Evolutionary conservation across 2,797 vertebrate species (phyloP).

Genomic region (Trematocara caparti): DNA sequence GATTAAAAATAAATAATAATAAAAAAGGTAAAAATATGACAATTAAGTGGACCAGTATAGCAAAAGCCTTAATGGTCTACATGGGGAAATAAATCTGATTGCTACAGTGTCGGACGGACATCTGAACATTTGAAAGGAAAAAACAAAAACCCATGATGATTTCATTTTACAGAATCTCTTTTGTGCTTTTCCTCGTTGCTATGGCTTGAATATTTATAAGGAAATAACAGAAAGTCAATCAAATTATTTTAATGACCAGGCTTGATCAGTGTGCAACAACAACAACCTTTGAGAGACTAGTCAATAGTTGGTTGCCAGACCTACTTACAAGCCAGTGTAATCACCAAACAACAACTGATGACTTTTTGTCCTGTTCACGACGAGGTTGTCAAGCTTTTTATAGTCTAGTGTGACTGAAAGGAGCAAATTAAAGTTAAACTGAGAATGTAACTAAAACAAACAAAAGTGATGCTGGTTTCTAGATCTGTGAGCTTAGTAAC

Average conservation of each 20-base stretch:
- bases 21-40: not conserved
- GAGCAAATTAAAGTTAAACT: not conserved
- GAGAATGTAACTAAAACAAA: not conserved
- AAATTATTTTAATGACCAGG: not conserved
- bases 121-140: not conserved
- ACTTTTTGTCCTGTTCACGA: not conserved
- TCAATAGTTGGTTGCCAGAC: not conserved
- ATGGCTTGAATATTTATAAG: not conserved
- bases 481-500: not conserved
- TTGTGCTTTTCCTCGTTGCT: not conserved
- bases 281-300: not conserved
- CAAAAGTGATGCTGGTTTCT: not conserved
- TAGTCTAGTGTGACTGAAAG: not conserved
- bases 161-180: not conserved
- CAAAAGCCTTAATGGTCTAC: not conserved
- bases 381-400: not conserved
- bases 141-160: not conserved
- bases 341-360: not conserved
- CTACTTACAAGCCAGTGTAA: not conserved
- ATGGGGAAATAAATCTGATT: not conserved
- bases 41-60: not conserved
- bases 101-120: fast-evolving
- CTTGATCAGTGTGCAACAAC: not conserved
- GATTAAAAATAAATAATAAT: not conserved
- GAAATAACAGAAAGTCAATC: not conserved